Conservation (phyloP, 2,113 vertebrate genomes). For the Leucosticte australis region DNA sequence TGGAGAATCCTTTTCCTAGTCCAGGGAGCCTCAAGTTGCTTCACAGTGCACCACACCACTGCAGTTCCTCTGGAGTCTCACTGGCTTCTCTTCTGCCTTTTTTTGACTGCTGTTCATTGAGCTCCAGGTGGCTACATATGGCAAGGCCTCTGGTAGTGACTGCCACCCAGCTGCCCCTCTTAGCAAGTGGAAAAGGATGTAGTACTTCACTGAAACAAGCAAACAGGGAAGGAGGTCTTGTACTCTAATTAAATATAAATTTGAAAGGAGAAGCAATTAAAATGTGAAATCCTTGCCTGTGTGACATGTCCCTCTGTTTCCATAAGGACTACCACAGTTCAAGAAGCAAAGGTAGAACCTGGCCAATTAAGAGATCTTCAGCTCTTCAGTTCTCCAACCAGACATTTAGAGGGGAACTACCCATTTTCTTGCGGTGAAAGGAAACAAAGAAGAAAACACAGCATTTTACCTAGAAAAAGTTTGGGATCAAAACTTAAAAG, state of each 20-base stretch:
- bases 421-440: background rate
- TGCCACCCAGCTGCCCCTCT: background rate
- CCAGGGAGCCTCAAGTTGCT: background rate
- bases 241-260: background rate
- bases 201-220: background rate
- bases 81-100: background rate
- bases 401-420: background rate
- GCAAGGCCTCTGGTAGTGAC: background rate
- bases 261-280: background rate
- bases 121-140: background rate
- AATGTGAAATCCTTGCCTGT: background rate
- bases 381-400: background rate
- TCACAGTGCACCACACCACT: background rate
- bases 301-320: background rate
- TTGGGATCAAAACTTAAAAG: background rate
- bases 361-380: background rate
- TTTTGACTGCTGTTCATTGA: background rate
- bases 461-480: background rate
- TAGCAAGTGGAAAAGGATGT: background rate
- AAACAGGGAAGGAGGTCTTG: background rate
- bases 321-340: background rate
- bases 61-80: background rate
- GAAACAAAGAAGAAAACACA: background rate
- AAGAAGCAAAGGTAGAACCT: background rate
- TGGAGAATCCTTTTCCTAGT: background rate